Base-by-base conservation (phyloP, 1,140 invertebrate species). In the Harlomillsia oculata region DNA sequence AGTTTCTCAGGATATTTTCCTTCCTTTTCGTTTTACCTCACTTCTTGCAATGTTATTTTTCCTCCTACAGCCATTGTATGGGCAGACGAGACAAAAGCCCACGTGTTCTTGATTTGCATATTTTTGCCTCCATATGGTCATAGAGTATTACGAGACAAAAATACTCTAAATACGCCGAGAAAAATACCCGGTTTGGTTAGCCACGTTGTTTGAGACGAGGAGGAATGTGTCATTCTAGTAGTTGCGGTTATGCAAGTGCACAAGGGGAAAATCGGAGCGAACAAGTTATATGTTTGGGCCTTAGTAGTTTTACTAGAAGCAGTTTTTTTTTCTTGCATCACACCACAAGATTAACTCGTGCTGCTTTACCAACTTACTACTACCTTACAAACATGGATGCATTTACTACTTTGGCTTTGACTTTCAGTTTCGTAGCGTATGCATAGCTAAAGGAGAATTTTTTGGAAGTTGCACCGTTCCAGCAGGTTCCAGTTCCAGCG, bases 51-150 rank as follows among this genome's bases (percentile, higher is more conserved):
- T n/a, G n/a, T n/a, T n/a, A n/a, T n/a, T n/a, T n/a, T n/a, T n/a
- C n/a, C n/a, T n/a, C n/a, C n/a, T n/a, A n/a, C n/a, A n/a, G n/a
- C n/a, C n/a, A n/a, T n/a, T n/a, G n/a, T n/a, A n/a, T n/a, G n/a
- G n/a, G n/a, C n/a, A n/a, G 45, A 48, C 29, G 36, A 32, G 45
- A 48, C 28, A 48, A 48, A 48, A 20, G 36, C 34, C 26, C 29
- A 48, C 45, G 45, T 48, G 45, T 48, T 48, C 28, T 48, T 34
- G 29, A 48, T 48, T 48, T 48, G 45, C 45, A 48, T 48, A 32
- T 48, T 32, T 48, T 30, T 28, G 28, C 34, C 18, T 32, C 28
- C 23, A 29, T 20, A 18, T 30, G 28, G 8, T 18, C 18, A 34
- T 48, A 9, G 2, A 32, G n/a, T 2, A 48, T 11, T 48, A 20